Base-by-base conservation (phyloP, 1,140 invertebrate genomes). In the Popillia japonica region DNA sequence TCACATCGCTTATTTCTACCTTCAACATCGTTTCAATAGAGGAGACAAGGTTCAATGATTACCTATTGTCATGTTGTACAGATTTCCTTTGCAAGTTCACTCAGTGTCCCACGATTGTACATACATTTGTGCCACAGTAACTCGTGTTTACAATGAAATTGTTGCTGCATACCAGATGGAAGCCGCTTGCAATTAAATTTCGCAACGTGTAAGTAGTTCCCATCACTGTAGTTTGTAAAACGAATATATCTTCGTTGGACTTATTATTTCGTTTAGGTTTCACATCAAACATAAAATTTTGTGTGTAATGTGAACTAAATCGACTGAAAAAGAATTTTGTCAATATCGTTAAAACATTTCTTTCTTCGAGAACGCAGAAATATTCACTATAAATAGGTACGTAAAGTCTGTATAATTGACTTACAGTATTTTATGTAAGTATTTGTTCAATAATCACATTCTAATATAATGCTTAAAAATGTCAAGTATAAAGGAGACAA, bases 11-110 rank as follows among this genome's bases (percentile, higher is more conserved):
- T 17, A 17, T 17, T 68, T 11, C 61, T 20, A 34, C 9, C 44
- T 27, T 34, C 27, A 68, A 68, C 61, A 17, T 11, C 17, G 17
- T 68, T 68, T 55, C n/a, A 68, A 68, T 27, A 68, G 20, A 9
- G 61, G 61, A 68, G 23, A 68, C 61, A 34, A 68, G 61, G 61
- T 68, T 27, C 61, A 68, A 55, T 55, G 48, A 55, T 68, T 68
- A 68, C 61, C 61, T 23, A 68, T 68, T 68, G 61, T 68, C 61
- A 68, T 34, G 22, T 68, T 68, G 61, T 27, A 68, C 27, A n/a
- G 61, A 34, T 68, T 68, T 68, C 61, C 61, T 68, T 34, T 68
- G 61, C 61, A 68, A 68, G 61, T 68, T 68, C 61, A 68, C 0
- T 68, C 61, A 68, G 22, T 68, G 20, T 68, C 61, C 61, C 61